These are phyloP conservation scores for Bedellia somnulentella DNA, from an alignment of 2,888 invertebrate species.

Conservation along the genomic window DNA sequence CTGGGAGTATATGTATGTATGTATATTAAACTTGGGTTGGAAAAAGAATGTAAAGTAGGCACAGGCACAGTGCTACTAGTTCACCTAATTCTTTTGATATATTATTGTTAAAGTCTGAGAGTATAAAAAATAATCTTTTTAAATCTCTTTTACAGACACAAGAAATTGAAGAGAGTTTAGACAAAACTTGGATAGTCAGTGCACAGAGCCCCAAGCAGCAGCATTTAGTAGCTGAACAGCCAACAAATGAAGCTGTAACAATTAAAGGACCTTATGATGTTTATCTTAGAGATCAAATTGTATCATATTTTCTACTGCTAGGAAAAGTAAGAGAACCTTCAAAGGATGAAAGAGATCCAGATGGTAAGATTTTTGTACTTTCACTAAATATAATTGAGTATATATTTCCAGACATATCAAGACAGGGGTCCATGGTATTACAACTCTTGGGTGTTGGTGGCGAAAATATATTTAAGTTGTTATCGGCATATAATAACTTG, in stretches of 20 bases:
- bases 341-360: conserved; percentile 56
- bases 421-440: too few relatives aligned
- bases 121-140: background rate
- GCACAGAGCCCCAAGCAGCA: conserved; percentile 80
- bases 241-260: conserved; percentile 63
- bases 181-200: conserved; percentile 91
- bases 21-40: too few relatives aligned
- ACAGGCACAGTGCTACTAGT: too few relatives aligned
- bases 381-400: conserved; percentile 6
- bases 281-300: conserved; percentile 73
- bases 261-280: conserved; percentile 85
- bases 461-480: too few relatives aligned
- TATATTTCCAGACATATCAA: too few relatives aligned
- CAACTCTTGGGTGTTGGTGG: too few relatives aligned
- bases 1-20: too few relatives aligned
- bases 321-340: conserved; percentile 61
- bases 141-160: conserved; percentile 61
- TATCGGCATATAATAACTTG: too few relatives aligned
- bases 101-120: background rate
- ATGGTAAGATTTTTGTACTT: conserved; percentile 65
- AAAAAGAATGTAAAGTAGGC: too few relatives aligned
- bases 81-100: background rate
- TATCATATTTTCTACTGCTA: conserved; percentile 82
- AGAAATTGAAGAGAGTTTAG: conserved; percentile 73
- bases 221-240: conserved; percentile 66